phyloP scores from a whole-genome alignment of 2,797 vertebrate species.

The Morelia viridis region DNA sequence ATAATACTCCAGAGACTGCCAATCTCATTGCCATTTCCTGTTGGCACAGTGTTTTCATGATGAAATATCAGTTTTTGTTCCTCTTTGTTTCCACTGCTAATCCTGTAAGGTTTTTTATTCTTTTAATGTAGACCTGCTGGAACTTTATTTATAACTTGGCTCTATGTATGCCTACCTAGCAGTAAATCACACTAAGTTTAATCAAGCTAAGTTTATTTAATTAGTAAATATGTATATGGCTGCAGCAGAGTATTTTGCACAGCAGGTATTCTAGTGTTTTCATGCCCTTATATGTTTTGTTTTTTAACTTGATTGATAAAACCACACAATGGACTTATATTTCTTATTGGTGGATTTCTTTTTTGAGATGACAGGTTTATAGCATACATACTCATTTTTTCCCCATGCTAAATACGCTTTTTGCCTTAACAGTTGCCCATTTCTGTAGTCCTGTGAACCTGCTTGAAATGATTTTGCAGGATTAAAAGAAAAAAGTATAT shows the following conservation, averaged over 20 bases:
- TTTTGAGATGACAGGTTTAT: not conserved
- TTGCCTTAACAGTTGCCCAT: not conserved
- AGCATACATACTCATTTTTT: not conserved
- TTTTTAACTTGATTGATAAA: not conserved
- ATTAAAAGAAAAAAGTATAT: not conserved
- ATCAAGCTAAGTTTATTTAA: not conserved
- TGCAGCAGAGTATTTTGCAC: not conserved
- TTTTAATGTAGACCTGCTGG: not conserved
- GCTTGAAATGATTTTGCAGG: not conserved
- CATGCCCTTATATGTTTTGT: not conserved
- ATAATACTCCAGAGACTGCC: constrained; percentile 1
- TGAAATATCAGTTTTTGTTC: constrained; percentile 32
- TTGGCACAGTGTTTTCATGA: constrained; percentile 6
- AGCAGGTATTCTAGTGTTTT: not conserved
- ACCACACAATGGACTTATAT: not conserved
- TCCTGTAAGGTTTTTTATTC: not conserved
- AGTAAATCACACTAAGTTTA: not conserved
- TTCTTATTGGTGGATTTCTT: not conserved
- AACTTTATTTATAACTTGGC: not conserved
- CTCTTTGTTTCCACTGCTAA: constrained; percentile 6
- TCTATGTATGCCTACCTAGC: not conserved
- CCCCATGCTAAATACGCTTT: not conserved
- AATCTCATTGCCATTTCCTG: constrained; percentile 24
- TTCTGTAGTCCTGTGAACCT: not conserved
- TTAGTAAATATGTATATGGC: not conserved